Evolutionary conservation across 2,113 vertebrate genomes (phyloP).

Genomic region (Sialia sialis): DNA sequence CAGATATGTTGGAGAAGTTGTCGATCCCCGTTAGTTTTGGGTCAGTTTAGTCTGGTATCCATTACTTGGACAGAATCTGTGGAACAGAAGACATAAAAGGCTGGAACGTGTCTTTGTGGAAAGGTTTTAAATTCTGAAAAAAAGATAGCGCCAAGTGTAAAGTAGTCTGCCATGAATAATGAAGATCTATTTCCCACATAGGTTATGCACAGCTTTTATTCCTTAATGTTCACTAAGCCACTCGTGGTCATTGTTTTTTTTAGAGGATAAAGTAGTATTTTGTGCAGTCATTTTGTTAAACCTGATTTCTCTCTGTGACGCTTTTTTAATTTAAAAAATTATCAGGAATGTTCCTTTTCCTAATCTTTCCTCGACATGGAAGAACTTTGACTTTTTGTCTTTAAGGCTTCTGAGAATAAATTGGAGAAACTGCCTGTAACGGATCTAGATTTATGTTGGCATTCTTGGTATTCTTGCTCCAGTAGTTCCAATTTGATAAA

Average conservation of each 20-base stretch:
- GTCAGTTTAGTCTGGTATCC: neutral
- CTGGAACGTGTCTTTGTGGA: neutral
- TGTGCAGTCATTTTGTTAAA: neutral
- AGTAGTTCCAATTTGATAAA: constrained; percentile 64
- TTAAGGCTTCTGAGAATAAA: constrained; percentile 6
- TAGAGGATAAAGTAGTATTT: neutral
- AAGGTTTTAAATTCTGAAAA: neutral
- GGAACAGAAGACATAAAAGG: neutral
- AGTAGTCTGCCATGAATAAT: neutral
- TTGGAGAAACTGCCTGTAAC: constrained; percentile 51
- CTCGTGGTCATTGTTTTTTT: neutral
- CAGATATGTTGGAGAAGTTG: neutral
- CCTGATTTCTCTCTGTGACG: fast-evolving
- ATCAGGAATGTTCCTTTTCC: neutral
- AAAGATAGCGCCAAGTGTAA: neutral
- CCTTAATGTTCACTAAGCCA: neutral
- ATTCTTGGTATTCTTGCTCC: constrained; percentile 58
- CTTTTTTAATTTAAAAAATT: neutral
- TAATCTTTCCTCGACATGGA: neutral
- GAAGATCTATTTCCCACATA: neutral
- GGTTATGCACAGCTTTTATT: neutral
- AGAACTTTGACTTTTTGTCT: neutral
- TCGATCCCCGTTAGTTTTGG: neutral
- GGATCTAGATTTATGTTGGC: constrained; percentile 57
- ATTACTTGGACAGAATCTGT: constrained; percentile 25